Evolutionary conservation across 30 jellyfish, hydroid and myxozoan genomes (phyloP), one percentile per base, ranked within the genome.

Genomic region (Chrysaora quinquecirrha): DNA sequence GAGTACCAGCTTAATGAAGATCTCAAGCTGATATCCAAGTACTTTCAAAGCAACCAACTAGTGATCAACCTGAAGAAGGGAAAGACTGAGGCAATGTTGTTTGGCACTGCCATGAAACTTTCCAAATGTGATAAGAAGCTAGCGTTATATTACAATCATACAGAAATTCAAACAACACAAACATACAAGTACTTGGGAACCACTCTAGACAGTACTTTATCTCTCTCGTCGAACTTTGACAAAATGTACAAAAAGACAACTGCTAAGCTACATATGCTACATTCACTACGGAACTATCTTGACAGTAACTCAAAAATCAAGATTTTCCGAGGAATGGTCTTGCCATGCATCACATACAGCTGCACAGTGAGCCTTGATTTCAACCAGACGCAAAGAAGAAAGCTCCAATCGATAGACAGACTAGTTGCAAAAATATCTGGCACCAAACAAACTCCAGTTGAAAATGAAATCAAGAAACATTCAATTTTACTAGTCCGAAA

Each of bases 161-260:
- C 46, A 58, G 58, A 32, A 35, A 77, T 58, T 21, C 81, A 64
- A 49, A 21, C 78, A 34, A 60, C 66, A 48, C 46, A 77, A 35
- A 65, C 78, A 38, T 77, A 62, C 78, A 60, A 77, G 67, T 78
- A 64, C 68, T 78, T 78, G 62, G 84, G 67, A 35, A 65, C 91
- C 28, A 79, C 75, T 25, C 78, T 65, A 43, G 83, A 65, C 78
- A 38, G 75, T 31, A 79, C 73, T 56, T 64, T 65, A 33, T 60
- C 88, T 31, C 75, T 79, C 68, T 31, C 65, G 34, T 25, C 81
- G 46, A 79, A 79, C 75, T 63, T 79, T 33, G 73, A 79, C 30
- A 46, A 21, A 19, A 43, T 47, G 74, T 50, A 79, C 74, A 65
- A 79, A 69, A 79, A 79, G 52, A 64, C 90, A 64, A 56, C 91